Conservation (phyloP, 2,797 vertebrate species). For the Sebastes minor region DNA sequence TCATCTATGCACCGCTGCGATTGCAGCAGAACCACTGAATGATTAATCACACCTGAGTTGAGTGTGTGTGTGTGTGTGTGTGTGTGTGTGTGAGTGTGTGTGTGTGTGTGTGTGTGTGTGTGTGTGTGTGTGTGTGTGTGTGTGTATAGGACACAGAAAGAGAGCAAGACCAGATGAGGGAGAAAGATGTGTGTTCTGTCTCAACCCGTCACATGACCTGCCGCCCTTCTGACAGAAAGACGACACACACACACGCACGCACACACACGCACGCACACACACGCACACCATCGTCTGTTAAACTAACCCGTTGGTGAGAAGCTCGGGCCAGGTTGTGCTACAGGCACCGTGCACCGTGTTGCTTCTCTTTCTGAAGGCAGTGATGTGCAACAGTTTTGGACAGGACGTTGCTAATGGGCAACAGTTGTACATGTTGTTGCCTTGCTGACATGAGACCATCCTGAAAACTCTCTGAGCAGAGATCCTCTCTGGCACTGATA, state of each 20-base stretch:
- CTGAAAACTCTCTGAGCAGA: not conserved
- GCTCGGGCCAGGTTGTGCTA: slow-evolving; percentile 4
- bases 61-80: not conserved
- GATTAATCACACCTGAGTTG: slow-evolving; percentile 59
- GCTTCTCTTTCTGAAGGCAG: slow-evolving; percentile 15
- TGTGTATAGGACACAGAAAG: not conserved
- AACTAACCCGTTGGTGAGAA: not conserved
- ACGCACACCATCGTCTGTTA: not conserved
- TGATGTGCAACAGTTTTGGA: slow-evolving; percentile 28
- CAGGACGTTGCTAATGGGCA: slow-evolving; percentile 14
- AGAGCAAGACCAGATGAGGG: slow-evolving; percentile 1
- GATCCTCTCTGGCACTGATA: not conserved
- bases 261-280: not conserved
- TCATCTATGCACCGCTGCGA: slow-evolving; percentile 21
- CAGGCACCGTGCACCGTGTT: not conserved
- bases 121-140: not conserved
- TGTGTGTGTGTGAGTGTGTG: not conserved
- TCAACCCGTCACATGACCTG: slow-evolving; percentile 6
- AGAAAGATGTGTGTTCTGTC: slow-evolving; percentile 18
- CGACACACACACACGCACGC: not conserved
- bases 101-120: slow-evolving; percentile 1
- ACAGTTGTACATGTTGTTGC: slow-evolving; percentile 19
- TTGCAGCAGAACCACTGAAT: slow-evolving; percentile 32
- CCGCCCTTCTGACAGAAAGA: not conserved
- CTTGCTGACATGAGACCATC: not conserved